Conservation (phyloP, 2,888 invertebrate species). For the Trachelus tabidus region DNA sequence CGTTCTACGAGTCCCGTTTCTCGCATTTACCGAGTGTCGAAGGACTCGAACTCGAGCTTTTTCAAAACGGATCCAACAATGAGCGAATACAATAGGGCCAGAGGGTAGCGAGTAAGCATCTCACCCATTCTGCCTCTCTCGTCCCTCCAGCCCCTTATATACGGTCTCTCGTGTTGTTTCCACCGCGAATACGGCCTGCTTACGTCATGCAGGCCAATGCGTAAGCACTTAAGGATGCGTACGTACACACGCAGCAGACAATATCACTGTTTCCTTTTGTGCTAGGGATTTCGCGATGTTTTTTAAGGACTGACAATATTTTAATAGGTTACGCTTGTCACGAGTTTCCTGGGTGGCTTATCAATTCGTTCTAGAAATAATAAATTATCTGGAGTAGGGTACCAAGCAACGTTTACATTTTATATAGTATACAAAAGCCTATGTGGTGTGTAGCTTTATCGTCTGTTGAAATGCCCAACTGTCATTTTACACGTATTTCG, state of each 20-base stretch:
- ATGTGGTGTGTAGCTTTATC: background rate
- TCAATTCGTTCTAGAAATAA: background rate
- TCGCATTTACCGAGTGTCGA: conserved; percentile 37
- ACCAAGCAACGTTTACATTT: background rate
- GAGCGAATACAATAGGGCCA: conserved; percentile 27
- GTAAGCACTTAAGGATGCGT: background rate
- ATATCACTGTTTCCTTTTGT: background rate
- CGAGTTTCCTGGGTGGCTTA: background rate
- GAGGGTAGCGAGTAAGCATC: conserved; percentile 9
- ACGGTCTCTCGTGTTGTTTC: background rate
- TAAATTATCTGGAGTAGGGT: background rate
- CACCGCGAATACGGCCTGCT: background rate
- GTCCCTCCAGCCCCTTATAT: background rate
- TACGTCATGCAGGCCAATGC: background rate
- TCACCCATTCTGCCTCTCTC: background rate
- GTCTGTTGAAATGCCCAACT: background rate
- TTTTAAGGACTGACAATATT: background rate
- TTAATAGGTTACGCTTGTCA: background rate
- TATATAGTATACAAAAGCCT: background rate
- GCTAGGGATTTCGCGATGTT: background rate
- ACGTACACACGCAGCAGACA: background rate
- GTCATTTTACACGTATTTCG: background rate
- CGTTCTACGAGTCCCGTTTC: conserved; percentile 41
- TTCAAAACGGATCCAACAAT: conserved; percentile 46
- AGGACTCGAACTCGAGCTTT: conserved; percentile 40